A percentile compares a stretch with the other conserved stretches of the same genome.
These are phyloP conservation scores for Laticauda laticaudata DNA, from an alignment of 2,113 vertebrate species.

Conservation along the genomic window DNA sequence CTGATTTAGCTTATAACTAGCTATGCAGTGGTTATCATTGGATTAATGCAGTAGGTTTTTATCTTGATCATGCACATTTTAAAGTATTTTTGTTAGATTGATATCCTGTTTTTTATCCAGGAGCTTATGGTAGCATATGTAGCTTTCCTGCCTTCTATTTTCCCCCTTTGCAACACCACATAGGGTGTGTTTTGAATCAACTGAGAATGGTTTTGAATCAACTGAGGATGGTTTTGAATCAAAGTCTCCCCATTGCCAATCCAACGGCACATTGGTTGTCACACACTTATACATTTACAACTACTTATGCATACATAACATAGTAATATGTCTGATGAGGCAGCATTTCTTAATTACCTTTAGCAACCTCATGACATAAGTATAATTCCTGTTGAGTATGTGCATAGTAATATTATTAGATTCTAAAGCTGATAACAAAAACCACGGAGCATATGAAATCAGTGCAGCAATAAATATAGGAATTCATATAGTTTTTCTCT, in stretches of 20 bases:
- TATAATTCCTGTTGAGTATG: neutral
- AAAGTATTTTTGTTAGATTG: neutral
- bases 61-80: neutral
- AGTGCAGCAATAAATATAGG: conserved; percentile 28
- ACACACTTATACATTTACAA: neutral
- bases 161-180: neutral
- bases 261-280: neutral
- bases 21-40: neutral
- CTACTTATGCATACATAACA: neutral
- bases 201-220: neutral
- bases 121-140: neutral
- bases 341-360: neutral
- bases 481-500: conserved; percentile 45
- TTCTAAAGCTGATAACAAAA: conserved; percentile 5
- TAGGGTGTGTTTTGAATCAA: neutral
- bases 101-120: neutral
- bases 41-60: neutral
- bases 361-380: neutral
- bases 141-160: neutral
- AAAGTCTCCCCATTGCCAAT: neutral
- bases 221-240: neutral
- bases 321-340: neutral
- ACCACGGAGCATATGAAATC: conserved; percentile 31
- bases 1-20: neutral
- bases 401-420: neutral